Base-by-base conservation (phyloP, 1,140 invertebrate genomes). In the Ridgeia piscesae region DNA sequence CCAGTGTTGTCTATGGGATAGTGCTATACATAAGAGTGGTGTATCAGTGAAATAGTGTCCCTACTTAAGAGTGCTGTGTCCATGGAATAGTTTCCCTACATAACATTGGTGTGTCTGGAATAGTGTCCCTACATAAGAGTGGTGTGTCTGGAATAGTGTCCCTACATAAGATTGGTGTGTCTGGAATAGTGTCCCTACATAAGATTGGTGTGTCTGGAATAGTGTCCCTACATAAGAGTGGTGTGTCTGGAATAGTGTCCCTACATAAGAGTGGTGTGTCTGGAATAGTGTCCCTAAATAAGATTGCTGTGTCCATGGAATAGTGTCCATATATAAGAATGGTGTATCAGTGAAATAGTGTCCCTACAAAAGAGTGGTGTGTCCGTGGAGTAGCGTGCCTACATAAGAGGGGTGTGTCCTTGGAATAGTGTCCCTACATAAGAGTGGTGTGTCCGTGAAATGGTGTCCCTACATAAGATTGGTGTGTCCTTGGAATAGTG, bases 1-100 rank as follows among this genome's bases (percentile, higher is more conserved):
- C 42, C 42, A 42, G 11, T 42, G 4, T 42, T 42, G 11, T 42
- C 42, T 42, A 89, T 17, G 31, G 89, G n/a, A 96, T 98, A 33
- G 95, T 96, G 96, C 92, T 92, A 91, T 91, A 92, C 14, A n/a
- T n/a, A n/a, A 34, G 14, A 27, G 33, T n/a, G n/a, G n/a, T 48
- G 21, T 48, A 33, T 48, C 27, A n/a, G n/a, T 35, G 34, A 34
- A 17, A 17, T 33, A 91, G 33, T 91, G 27, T 42, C 91, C 50
- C 34, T 21, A 91, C 91, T 34, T 48, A 21, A 91, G 33, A 91
- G 34, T 48, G n/a, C 11, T 48, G 14, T 35, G 1, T 48, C 35
- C 33, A 35, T 0, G 42, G 42, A 21, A 91, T 33, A 21, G 11
- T 35, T 2, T 91, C 33, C 50, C 9, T 91, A 91, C 91, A 91